Evolutionary conservation across 2,888 invertebrate species (phyloP).

Genomic region (Nomada fabriciana): DNA sequence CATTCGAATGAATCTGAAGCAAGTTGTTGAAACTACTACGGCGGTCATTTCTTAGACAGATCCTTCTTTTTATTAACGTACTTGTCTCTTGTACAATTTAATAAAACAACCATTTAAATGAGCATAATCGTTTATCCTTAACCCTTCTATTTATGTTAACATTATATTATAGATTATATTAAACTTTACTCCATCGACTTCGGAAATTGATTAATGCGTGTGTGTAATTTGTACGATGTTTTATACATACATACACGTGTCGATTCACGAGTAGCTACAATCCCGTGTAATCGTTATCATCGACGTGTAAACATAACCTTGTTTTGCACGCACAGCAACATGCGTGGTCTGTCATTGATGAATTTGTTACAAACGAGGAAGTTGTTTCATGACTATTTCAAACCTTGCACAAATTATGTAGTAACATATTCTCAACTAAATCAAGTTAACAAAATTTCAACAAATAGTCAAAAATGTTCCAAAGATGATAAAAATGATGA

Average conservation of each 20-base stretch:
- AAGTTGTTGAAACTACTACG: neutral
- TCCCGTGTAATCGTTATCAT: neutral
- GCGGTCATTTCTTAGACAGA: slow-evolving; percentile 62
- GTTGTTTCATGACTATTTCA: slow-evolving; percentile 60
- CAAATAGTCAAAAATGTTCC: slow-evolving; percentile 38
- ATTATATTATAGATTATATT: neutral
- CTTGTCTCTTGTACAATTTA: slow-evolving; percentile 70
- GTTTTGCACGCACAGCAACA: slow-evolving; percentile 24
- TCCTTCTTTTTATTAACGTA: slow-evolving; percentile 69
- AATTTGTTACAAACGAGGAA: slow-evolving; percentile 62
- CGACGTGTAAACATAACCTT: slow-evolving; percentile 37
- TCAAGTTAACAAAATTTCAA: slow-evolving; percentile 59
- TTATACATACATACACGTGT: neutral
- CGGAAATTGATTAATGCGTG: too few species aligned
- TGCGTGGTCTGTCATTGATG: slow-evolving; percentile 63
- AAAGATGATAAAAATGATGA: slow-evolving; percentile 50
- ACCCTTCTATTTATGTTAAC: neutral
- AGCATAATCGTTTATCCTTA: slow-evolving; percentile 15
- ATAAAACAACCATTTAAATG: slow-evolving; percentile 74
- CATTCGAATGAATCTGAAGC: slow-evolving; percentile 1
- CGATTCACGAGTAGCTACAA: neutral
- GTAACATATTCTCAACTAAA: slow-evolving; percentile 63
- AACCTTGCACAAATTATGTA: slow-evolving; percentile 52
- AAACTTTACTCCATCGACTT: too few species aligned
- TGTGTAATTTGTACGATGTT: too few species aligned